phyloP scores from a whole-genome alignment of 1,140 invertebrate genomes.

The Zaprionus lachaisei region DNA sequence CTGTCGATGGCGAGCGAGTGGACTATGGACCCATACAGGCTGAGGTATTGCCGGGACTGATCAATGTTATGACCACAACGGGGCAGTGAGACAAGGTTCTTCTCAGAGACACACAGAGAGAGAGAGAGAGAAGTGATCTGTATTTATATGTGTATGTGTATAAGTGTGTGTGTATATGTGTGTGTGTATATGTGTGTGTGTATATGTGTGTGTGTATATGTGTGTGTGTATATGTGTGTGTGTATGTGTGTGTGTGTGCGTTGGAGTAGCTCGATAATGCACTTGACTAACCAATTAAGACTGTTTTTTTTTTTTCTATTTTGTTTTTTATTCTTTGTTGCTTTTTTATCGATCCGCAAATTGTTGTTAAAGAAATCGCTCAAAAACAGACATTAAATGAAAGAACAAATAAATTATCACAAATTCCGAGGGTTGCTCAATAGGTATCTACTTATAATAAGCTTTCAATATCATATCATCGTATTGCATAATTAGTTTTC shows the following conservation, averaged over 20 bases:
- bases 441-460: conserved; percentile 1
- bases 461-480: neutral
- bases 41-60: conserved; percentile 93
- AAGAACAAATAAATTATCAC: conserved; percentile 21
- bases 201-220: neutral
- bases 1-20: conserved; percentile 95
- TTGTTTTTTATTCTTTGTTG: conserved; percentile 17
- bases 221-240: neutral
- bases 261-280: conserved; percentile 5
- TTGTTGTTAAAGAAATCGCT: conserved; percentile 29
- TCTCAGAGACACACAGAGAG: neutral
- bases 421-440: conserved; percentile 8
- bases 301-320: conserved; percentile 21
- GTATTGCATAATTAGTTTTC: neutral
- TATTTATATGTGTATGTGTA: neutral
- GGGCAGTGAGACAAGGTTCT: conserved; percentile 24
- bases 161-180: no score
- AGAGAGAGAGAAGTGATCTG: neutral
- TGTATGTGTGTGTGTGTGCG: neutral
- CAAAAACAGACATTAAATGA: conserved; percentile 20
- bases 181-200: neutral
- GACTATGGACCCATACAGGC: conserved; percentile 94
- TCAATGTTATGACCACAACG: conserved; percentile 88
- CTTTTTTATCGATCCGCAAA: conserved; percentile 34
- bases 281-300: conserved; percentile 44